phyloP scores from a whole-genome alignment of 2,113 vertebrate species.

The Albula glossodonta region DNA sequence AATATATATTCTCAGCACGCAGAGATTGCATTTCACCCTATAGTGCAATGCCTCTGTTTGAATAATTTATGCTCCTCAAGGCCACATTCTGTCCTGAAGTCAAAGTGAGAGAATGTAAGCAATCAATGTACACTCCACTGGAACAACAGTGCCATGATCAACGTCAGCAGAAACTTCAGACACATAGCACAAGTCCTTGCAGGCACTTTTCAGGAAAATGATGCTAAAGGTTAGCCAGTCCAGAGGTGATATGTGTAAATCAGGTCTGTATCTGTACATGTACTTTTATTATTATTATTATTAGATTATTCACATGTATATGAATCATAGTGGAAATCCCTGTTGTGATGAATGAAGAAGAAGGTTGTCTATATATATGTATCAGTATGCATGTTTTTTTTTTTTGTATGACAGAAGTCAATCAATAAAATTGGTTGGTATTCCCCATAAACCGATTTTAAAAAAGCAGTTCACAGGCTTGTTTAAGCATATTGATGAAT shows the following conservation, averaged over 20 bases:
- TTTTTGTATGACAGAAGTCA: too few species aligned
- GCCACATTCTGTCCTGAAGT: neutral
- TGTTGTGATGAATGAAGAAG: too few species aligned
- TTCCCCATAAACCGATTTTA: too few species aligned
- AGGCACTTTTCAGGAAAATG: neutral
- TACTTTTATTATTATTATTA: too few species aligned
- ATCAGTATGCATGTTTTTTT: too few species aligned
- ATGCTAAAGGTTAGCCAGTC: neutral
- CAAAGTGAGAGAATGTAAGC: neutral
- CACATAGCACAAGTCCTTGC: neutral
- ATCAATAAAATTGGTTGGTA: too few species aligned
- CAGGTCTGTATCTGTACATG: too few species aligned
- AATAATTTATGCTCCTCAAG: conserved; percentile 9
- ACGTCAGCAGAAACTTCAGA: neutral
- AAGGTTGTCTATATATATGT: too few species aligned
- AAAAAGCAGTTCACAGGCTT: too few species aligned
- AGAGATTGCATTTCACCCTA: neutral
- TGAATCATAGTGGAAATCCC: too few species aligned
- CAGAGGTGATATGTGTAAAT: neutral
- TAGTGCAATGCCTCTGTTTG: neutral
- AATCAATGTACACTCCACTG: neutral
- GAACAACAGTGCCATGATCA: neutral
- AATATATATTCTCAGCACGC: neutral
- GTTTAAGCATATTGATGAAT: neutral
- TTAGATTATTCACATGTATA: too few species aligned